Base-by-base conservation (phyloP, 2,888 invertebrate species). In the Pyrgus malvae region DNA sequence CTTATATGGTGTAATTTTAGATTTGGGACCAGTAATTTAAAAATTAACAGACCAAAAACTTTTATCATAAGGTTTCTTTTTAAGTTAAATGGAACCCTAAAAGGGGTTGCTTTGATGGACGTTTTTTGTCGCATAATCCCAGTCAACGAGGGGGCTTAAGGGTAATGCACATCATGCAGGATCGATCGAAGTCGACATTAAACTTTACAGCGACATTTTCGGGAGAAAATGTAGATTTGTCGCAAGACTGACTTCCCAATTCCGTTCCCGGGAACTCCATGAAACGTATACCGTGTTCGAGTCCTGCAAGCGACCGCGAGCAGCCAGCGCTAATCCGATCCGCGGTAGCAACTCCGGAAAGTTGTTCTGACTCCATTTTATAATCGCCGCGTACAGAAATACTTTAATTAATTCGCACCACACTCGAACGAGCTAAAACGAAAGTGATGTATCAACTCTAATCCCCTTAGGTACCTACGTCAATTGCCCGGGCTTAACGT, bases 271-370 rank as follows among this genome's bases (percentile, higher is more conserved):
- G 74, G 81, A 89, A 89, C 82, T 89, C 88, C 83, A 79, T 88
- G 83, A 88, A 89, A 89, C 83, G 87, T 85, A 87, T 87, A 80
- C 81, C 80, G 80, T 88, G 89, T 78, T 71, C 68, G 83, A 78
- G 81, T 79, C 78, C 82, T 82, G 83, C 66, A 70, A 75, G 79
- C 77, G 83, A 84, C 89, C 89, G 80, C 89, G 76, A 75, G 72
- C 78, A 71, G 78, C 74, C 37, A 38, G 29, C 69, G 71, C 74
- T 86, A 86, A 87, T 86, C 86, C 88, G 82, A 80, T 81, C 80
- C 83, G 76, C 68, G 40, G 46, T 46, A 21, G 46, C 56, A 58
- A 55, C 54, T 75, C 71, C 69, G 68, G 65, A 74, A 44, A 78
- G 76, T 75, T 79, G 83, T 29, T 21, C 46, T 21, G 19, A 19